Evolutionary conservation across 2,888 invertebrate species (phyloP), one percentile per base, ranked within the genome.

Genomic region (Zygogramma bicolorata): DNA sequence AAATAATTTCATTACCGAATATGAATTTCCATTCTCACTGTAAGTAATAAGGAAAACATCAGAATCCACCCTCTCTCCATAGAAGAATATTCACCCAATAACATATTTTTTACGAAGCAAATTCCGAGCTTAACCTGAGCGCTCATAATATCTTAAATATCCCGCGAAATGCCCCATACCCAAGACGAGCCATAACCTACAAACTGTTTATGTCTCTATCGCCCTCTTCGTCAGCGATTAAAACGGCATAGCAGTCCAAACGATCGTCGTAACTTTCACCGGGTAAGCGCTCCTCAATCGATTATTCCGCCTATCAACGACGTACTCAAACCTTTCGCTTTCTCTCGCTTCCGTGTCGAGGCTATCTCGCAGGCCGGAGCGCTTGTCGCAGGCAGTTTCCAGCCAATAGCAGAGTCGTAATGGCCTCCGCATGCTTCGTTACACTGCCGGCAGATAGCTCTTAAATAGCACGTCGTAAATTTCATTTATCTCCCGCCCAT

Each of bases 381-480:
- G 81, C 77, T 77, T 65, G 81, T 84, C 81, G 76, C n/a, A 65
- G 67, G 59, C 71, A 75, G 75, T 66, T 75, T 79, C 83, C 86
- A 87, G 87, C 90, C 90, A 90, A 90, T 90, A 88, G 88, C 88
- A 86, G 85, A 83, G 85, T 86, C 87, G 90, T 90, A 90, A 90
- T 90, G 90, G 90, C 90, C 88, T 88, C 90, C 89, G 86, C 85
- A 86, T 85, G 86, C 84, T 88, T 87, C 87, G 84, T 84, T 85
- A 85, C 85, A 85, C 84, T 84, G 86, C 88, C 88, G 87, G 87
- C 88, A 90, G 90, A 90, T 90, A 90, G 88, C 89, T 86, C 85
- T 87, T 87, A 87, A 86, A 87, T 87, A 86, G 87, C 88, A 88
- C 88, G 80, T 87, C 87, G 82, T 88, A 88, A 88, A 88, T 88